Evolutionary conservation across 1,140 invertebrate species (phyloP).

Genomic region (Solen grandis): DNA sequence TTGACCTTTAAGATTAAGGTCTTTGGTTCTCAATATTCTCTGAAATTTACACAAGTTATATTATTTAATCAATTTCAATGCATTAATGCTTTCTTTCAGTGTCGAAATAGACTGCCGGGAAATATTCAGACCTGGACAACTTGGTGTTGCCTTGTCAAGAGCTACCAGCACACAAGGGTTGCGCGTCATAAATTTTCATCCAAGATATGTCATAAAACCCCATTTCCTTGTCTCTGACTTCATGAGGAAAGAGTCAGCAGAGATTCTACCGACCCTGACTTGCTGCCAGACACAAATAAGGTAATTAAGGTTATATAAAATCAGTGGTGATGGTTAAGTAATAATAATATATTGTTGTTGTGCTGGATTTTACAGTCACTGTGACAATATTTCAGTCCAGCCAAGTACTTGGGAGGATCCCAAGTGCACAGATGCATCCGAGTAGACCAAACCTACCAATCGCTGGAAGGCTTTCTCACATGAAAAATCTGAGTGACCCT

Average conservation of each 20-base stretch:
- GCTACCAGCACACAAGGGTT: neutral
- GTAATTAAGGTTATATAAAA: no score
- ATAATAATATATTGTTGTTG: no score
- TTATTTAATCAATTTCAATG: neutral
- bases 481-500: no score
- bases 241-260: neutral
- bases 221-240: constrained; percentile 9
- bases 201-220: constrained; percentile 10
- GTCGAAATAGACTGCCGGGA: constrained; percentile 14
- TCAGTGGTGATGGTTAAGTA: neutral
- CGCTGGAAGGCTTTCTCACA: no score
- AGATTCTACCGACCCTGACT: neutral
- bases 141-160: constrained; percentile 9
- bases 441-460: no score
- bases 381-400: no score
- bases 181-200: constrained; percentile 14
- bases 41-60: neutral
- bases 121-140: no score
- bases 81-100: neutral
- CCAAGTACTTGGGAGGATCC: no score
- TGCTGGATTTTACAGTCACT: no score
- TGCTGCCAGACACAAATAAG: no score
- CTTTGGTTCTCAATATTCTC: neutral
- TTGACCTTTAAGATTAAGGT: neutral
- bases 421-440: no score